A percentile compares a stretch with the other conserved stretches of the same genome.
Evolutionary conservation across 2,797 vertebrate genomes (phyloP).

Genomic region (Thaleichthys pacificus): DNA sequence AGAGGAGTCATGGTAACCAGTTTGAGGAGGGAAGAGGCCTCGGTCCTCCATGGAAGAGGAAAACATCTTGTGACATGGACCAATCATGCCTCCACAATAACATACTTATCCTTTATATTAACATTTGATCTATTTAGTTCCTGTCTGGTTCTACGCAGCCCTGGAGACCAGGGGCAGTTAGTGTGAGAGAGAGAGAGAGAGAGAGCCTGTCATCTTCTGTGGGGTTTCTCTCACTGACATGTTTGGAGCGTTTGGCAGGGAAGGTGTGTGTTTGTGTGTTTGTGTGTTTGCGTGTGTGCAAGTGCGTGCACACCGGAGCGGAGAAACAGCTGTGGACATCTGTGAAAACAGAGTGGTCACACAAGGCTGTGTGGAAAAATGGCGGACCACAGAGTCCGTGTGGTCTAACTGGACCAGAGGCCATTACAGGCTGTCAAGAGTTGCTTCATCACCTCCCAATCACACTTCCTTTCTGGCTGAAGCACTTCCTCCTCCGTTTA

Average conservation of each 20-base stretch:
- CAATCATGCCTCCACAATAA: too few relatives aligned
- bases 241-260: constrained; percentile 47
- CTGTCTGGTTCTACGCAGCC: constrained; percentile 19
- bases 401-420: constrained; percentile 36
- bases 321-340: constrained; percentile 45
- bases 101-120: too few relatives aligned
- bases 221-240: constrained; percentile 33
- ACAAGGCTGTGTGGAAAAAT: constrained; percentile 28
- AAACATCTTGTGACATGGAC: too few relatives aligned
- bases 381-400: constrained; percentile 32
- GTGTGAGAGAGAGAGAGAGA: too few relatives aligned
- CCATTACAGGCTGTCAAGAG: constrained; percentile 1
- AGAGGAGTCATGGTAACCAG: background rate
- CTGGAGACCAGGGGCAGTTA: too few relatives aligned
- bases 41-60: too few relatives aligned
- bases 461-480: background rate
- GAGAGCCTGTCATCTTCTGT: background rate
- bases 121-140: background rate
- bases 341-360: constrained; percentile 58
- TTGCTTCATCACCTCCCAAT: background rate
- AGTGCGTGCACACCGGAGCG: constrained; percentile 33
- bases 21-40: too few relatives aligned
- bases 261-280: constrained; percentile 15
- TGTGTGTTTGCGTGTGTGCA: constrained; percentile 13
- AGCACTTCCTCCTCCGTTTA: too few relatives aligned